phyloP scores from a whole-genome alignment of 2,797 vertebrate species.

The Merluccius polli region DNA sequence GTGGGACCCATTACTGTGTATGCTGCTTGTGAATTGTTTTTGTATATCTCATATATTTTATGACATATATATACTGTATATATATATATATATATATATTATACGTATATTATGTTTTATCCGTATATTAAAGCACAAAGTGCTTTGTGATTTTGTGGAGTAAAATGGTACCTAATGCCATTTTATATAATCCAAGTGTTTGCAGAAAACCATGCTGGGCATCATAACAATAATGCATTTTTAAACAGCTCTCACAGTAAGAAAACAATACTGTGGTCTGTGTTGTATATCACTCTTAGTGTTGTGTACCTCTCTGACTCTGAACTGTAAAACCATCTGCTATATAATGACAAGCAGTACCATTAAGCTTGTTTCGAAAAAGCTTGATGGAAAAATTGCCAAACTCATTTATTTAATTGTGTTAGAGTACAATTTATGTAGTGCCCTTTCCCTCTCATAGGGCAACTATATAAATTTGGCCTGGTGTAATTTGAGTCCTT shows the following conservation, averaged over 20 bases:
- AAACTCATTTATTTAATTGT: not conserved
- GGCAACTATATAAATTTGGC: not conserved
- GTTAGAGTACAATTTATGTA: not conserved
- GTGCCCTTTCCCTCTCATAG: not conserved
- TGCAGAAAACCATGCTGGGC: not conserved
- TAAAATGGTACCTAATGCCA: not conserved
- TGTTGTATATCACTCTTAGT: not conserved
- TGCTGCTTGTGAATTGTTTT: not conserved
- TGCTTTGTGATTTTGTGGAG: not conserved
- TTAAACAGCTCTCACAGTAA: not conserved
- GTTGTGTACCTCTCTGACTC: not conserved
- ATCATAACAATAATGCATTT: not conserved
- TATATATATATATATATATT: not conserved
- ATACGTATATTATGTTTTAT: too few relatives aligned
- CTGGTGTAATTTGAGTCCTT: conserved; percentile 5
- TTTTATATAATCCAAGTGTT: not conserved
- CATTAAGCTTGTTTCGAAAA: not conserved
- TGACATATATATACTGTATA: not conserved
- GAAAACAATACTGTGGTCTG: not conserved
- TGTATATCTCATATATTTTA: not conserved
- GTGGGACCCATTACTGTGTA: not conserved
- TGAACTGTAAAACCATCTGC: not conserved
- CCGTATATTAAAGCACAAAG: not conserved
- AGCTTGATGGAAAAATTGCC: not conserved
- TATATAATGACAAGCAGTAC: not conserved